These are phyloP conservation scores for Hydrozoanthus gracilis DNA, from an alignment of 92 coral and sea anemone genomes.

Conservation along the genomic window DNA sequence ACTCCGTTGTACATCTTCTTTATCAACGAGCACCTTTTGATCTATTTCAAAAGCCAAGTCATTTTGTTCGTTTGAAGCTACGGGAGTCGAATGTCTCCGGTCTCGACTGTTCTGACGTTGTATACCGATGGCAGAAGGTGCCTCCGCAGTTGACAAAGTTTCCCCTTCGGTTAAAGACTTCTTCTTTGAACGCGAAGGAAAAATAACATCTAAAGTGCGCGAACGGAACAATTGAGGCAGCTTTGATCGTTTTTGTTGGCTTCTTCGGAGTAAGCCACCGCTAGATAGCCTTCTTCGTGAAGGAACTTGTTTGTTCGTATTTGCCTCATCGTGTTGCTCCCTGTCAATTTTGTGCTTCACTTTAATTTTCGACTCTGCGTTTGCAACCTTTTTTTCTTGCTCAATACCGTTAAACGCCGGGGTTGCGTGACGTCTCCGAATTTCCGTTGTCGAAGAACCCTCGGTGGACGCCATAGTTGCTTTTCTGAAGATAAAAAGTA, in stretches of 20 bases:
- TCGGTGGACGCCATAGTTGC: conserved; percentile 39
- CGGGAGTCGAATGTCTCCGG: conserved; percentile 24
- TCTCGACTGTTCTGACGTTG: conserved; percentile 5
- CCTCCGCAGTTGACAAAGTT: neutral
- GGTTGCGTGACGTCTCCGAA: neutral
- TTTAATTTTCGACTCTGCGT: neutral
- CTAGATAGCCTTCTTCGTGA: conserved; percentile 38
- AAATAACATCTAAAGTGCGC: conserved; percentile 13
- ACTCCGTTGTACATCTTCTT: neutral
- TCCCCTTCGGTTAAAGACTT: neutral
- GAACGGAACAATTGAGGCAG: conserved; percentile 24
- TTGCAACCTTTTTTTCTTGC: neutral
- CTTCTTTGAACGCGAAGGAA: neutral
- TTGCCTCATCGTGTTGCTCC: neutral
- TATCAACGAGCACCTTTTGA: neutral
- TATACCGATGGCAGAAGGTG: neutral
- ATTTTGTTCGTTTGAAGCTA: neutral
- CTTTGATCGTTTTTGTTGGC: conserved; percentile 1
- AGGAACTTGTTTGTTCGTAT: conserved; percentile 1
- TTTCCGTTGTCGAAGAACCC: neutral
- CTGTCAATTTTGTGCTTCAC: neutral
- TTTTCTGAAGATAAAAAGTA: conserved; percentile 20
- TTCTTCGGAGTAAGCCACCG: conserved; percentile 40
- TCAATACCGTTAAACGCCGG: neutral
- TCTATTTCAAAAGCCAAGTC: neutral